A percentile compares a stretch with the other conserved stretches of the same genome.
phyloP scores from a whole-genome alignment of 2,113 vertebrate species.

The Seriola dumerili region DNA sequence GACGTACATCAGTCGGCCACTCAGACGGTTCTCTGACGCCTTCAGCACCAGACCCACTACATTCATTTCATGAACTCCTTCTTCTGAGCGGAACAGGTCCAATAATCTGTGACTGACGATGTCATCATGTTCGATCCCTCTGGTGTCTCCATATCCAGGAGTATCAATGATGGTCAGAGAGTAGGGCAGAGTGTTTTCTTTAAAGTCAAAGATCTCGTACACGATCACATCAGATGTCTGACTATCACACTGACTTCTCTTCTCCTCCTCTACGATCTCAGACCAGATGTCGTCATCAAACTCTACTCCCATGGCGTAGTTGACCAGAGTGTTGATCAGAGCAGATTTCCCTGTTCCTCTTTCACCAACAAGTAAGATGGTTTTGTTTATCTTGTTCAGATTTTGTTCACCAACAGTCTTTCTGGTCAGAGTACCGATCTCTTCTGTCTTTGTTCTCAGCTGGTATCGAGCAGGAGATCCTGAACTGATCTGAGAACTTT shows the following conservation, averaged over 20 bases:
- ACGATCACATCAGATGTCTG: slow-evolving; percentile 49
- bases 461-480: slow-evolving; percentile 26
- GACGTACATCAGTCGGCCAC: slow-evolving; percentile 9
- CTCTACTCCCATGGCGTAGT: slow-evolving; percentile 23
- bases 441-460: not conserved
- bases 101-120: not conserved
- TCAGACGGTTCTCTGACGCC: slow-evolving; percentile 2
- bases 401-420: not conserved
- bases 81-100: too few relatives aligned
- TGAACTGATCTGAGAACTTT: not conserved
- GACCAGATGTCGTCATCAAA: slow-evolving; percentile 44
- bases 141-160: not conserved
- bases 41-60: slow-evolving; percentile 59
- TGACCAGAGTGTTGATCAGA: slow-evolving; percentile 30
- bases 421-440: not conserved
- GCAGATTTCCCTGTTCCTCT: slow-evolving; percentile 42
- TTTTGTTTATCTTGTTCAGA: not conserved
- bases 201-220: slow-evolving; percentile 33
- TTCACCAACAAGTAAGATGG: slow-evolving; percentile 40
- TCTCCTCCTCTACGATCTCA: not conserved
- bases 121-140: too few relatives aligned
- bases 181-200: not conserved
- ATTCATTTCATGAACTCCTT: too few relatives aligned
- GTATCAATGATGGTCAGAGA: not conserved
- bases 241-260: not conserved